These are phyloP conservation scores for Tetrax tetrax DNA, from an alignment of 2,113 vertebrate species.

Conservation along the genomic window DNA sequence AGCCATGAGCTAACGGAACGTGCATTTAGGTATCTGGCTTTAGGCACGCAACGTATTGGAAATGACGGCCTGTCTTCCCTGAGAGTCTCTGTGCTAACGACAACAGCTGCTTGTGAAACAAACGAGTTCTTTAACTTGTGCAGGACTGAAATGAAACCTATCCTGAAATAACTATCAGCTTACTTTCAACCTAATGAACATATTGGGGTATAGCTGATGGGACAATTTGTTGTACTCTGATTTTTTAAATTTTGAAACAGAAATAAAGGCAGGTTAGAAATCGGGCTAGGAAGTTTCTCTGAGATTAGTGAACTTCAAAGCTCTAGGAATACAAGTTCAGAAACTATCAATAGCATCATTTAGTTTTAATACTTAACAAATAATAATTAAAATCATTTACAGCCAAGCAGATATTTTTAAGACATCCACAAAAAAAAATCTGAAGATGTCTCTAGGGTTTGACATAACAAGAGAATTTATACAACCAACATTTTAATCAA, in stretches of 20 bases:
- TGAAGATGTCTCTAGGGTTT: neutral
- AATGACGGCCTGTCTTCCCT: neutral
- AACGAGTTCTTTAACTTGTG: neutral
- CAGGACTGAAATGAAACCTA: neutral
- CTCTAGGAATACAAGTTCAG: neutral
- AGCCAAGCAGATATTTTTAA: neutral
- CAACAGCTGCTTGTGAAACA: neutral
- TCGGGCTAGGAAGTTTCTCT: neutral
- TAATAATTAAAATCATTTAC: neutral
- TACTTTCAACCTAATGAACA: neutral
- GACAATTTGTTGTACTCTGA: neutral
- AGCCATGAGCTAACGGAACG: neutral
- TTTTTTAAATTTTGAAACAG: neutral
- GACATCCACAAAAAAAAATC: neutral
- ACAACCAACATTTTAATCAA: neutral
- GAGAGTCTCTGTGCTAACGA: neutral
- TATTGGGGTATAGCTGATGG: neutral
- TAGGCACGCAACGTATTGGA: neutral
- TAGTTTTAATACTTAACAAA: neutral
- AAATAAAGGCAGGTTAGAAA: neutral
- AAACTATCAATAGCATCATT: neutral
- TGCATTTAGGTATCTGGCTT: neutral
- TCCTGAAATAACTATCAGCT: neutral
- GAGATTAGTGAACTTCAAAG: neutral
- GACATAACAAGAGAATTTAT: neutral